Conservation (phyloP, 1,140 invertebrate genomes). For the Sminthurides bifidus region DNA sequence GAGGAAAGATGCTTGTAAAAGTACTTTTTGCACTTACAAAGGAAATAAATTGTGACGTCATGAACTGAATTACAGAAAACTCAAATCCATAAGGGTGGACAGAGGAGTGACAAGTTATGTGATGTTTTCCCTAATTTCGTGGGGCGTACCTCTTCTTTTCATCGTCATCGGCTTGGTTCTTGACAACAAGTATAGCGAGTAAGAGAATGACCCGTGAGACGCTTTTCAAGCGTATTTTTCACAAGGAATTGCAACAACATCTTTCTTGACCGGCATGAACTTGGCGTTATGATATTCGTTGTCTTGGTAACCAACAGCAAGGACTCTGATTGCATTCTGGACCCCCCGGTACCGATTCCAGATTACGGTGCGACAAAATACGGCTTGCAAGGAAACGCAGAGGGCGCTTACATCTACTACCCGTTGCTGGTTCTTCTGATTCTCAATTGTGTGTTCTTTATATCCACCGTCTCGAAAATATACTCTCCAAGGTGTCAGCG, state of each 20-base stretch:
- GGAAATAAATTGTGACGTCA: background rate
- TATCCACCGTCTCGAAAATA: slow-evolving; percentile 11
- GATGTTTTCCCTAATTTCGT: slow-evolving; percentile 9
- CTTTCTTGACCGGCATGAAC: background rate
- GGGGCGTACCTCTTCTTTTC: slow-evolving; percentile 9
- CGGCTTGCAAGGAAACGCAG: background rate
- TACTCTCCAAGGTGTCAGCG: too few species aligned
- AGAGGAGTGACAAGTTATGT: slow-evolving; percentile 7
- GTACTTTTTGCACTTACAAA: background rate
- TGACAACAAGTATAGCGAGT: slow-evolving; percentile 4
- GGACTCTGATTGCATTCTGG: background rate
- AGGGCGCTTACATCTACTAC: slow-evolving; percentile 13
- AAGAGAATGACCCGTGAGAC: background rate
- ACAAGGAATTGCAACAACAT: background rate
- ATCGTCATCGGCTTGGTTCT: slow-evolving; percentile 6
- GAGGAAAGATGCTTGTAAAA: background rate
- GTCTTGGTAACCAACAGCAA: background rate
- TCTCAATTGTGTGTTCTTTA: slow-evolving; percentile 15
- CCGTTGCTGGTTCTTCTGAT: slow-evolving; percentile 14
- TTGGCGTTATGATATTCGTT: background rate
- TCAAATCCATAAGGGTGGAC: background rate
- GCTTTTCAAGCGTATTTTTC: background rate
- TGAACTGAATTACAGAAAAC: background rate
- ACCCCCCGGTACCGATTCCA: background rate
- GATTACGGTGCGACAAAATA: background rate